These are phyloP conservation scores for Thunnus albacares DNA, from an alignment of 2,797 vertebrate genomes.

Conservation along the genomic window DNA sequence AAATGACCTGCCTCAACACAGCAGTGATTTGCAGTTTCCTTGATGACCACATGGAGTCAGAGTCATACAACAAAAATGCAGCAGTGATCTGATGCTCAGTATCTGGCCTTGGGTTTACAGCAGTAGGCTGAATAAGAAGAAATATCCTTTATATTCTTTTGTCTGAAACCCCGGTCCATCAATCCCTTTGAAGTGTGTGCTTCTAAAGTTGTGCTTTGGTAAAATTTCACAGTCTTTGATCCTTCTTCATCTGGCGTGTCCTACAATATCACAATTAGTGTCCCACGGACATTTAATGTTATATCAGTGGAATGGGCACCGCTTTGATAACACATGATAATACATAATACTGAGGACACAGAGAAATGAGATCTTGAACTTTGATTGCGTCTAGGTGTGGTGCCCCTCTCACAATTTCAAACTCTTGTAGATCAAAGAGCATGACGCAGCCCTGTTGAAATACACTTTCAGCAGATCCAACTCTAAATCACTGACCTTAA, in stretches of 20 bases:
- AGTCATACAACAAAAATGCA: slow-evolving; percentile 72
- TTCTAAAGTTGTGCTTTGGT: slow-evolving; percentile 57
- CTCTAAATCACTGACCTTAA: slow-evolving; percentile 54
- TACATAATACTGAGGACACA: slow-evolving; percentile 40
- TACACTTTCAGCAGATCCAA: slow-evolving; percentile 34
- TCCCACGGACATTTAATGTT: slow-evolving; percentile 54
- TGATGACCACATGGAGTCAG: slow-evolving; percentile 79
- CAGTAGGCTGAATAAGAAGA: slow-evolving; percentile 34
- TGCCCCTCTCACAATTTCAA: slow-evolving; percentile 32
- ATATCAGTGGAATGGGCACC: slow-evolving; percentile 34
- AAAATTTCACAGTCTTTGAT: slow-evolving; percentile 74
- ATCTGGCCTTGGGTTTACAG: slow-evolving; percentile 33
- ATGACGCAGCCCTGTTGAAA: slow-evolving; percentile 67
- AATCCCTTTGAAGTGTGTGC: slow-evolving; percentile 67
- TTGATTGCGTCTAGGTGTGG: slow-evolving; percentile 54
- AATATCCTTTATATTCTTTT: slow-evolving; percentile 49
- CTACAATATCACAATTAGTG: slow-evolving; percentile 68
- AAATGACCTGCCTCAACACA: neutral
- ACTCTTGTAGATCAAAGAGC: slow-evolving; percentile 62
- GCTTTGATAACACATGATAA: slow-evolving; percentile 66
- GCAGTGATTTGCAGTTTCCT: slow-evolving; percentile 67
- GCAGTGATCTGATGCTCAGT: slow-evolving; percentile 27
- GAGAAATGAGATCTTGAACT: slow-evolving; percentile 61
- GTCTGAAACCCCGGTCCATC: slow-evolving; percentile 58
- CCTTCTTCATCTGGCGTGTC: slow-evolving; percentile 48